These are phyloP conservation scores for Drosophila niveifrons DNA, from an alignment of 2,888 invertebrate genomes.

Conservation along the genomic window DNA sequence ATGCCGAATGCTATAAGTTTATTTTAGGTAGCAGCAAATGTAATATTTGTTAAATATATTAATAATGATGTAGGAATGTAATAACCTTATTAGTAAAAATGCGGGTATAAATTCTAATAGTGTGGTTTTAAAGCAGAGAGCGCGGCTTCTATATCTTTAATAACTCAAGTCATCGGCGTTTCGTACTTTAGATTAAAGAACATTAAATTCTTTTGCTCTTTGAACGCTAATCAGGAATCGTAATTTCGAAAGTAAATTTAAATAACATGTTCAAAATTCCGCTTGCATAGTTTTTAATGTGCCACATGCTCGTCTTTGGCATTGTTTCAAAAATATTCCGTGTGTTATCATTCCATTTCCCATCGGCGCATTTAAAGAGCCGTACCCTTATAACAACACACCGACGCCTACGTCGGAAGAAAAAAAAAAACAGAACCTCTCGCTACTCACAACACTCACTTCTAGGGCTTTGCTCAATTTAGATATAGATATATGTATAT, in stretches of 20 bases:
- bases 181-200: too few species aligned
- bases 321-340: not conserved
- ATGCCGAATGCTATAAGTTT: too few species aligned
- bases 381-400: not conserved
- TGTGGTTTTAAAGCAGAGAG: too few species aligned
- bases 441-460: constrained; percentile 2
- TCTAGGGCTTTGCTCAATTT: constrained; percentile 35
- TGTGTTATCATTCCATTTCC: not conserved
- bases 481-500: constrained; percentile 46
- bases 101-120: too few species aligned
- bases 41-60: too few species aligned
- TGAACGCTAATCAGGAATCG: not conserved
- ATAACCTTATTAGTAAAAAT: too few species aligned
- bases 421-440: not conserved
- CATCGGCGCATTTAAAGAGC: not conserved
- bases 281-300: not conserved
- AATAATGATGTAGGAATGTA: too few species aligned
- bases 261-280: not conserved
- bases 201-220: too few species aligned
- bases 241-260: not conserved
- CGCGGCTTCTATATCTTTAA: too few species aligned
- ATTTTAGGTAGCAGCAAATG: too few species aligned
- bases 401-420: constrained; percentile 7
- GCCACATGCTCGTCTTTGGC: not conserved
- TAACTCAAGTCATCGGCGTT: too few species aligned